Evolutionary conservation across 2,113 vertebrate species (phyloP).

Genomic region (Platycercus adscitus): DNA sequence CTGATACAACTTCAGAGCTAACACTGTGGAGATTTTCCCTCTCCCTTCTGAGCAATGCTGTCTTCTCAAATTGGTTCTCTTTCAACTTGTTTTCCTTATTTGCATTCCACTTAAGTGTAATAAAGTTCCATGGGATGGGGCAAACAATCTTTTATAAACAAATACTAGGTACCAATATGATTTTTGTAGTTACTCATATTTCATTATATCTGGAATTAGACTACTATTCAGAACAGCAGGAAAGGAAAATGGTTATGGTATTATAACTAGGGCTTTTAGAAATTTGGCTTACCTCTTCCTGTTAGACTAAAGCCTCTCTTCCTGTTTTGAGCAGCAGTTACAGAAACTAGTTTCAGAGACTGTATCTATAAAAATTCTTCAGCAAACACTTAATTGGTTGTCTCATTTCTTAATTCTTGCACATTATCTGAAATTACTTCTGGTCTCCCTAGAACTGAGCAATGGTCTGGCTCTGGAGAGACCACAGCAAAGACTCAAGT

Average conservation of each 20-base stretch:
- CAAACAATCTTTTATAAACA: neutral
- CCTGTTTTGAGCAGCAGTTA: neutral
- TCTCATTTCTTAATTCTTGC: neutral
- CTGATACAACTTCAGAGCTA: neutral
- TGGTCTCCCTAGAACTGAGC: neutral
- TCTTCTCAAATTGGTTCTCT: neutral
- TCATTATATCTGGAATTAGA: neutral
- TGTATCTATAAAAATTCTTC: neutral
- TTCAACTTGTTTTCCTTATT: neutral
- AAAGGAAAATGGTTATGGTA: neutral
- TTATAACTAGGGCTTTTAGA: neutral
- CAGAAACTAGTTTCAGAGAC: neutral
- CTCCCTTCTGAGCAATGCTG: neutral
- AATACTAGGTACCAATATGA: neutral
- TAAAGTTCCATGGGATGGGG: neutral
- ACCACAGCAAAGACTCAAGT: neutral
- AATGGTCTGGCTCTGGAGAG: neutral
- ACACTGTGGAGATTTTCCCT: neutral
- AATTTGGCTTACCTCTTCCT: slow-evolving; percentile 28
- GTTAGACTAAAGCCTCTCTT: neutral
- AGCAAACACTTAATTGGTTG: neutral
- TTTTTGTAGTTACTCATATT: neutral
- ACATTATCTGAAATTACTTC: neutral
- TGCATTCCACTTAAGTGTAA: neutral
- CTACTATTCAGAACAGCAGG: neutral